A percentile compares a stretch with the other conserved stretches of the same genome.
Conservation (phyloP, 1,140 invertebrate genomes). For the Drosophila truncata region DNA sequence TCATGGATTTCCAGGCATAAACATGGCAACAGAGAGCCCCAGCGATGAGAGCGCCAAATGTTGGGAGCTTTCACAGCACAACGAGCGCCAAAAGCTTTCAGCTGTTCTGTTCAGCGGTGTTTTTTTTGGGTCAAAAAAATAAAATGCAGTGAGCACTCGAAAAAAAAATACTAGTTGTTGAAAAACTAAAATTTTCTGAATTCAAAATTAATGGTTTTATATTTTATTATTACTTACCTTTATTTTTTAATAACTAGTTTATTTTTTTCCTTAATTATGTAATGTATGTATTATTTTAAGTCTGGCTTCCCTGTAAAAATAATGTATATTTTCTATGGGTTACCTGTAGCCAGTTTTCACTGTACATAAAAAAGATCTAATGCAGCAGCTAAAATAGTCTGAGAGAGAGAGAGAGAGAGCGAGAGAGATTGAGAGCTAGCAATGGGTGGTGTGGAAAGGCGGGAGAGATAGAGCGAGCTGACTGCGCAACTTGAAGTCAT, state of each 20-base stretch:
- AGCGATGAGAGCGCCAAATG: constrained; percentile 3
- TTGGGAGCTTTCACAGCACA: constrained; percentile 5
- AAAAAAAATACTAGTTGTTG: not conserved
- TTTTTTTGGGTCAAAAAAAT: constrained; percentile 1
- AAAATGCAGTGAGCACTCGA: not conserved
- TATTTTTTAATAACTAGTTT: too few species aligned
- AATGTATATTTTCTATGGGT: not conserved
- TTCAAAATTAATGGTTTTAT: not conserved
- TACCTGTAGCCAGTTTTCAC: not conserved
- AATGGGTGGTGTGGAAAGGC: constrained; percentile 1
- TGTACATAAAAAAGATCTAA: constrained; percentile 35
- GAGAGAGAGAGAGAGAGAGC: constrained; percentile 26
- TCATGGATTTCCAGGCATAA: not conserved
- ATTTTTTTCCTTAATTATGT: too few species aligned
- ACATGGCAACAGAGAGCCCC: not conserved
- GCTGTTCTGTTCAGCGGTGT: constrained; percentile 7
- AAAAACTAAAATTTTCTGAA: not conserved
- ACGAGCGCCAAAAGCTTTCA: constrained; percentile 17
- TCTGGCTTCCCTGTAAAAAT: too few species aligned
- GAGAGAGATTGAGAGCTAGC: not conserved
- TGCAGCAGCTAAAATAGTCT: constrained; percentile 59
- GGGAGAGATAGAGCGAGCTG: constrained; percentile 25
- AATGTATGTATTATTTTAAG: too few species aligned
- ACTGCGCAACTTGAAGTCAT: constrained; percentile 63
- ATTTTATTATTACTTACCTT: too few species aligned